Evolutionary conservation across 1,140 invertebrate species (phyloP), one percentile per base, ranked within the genome.

Genomic region (Nasonia giraulti): DNA sequence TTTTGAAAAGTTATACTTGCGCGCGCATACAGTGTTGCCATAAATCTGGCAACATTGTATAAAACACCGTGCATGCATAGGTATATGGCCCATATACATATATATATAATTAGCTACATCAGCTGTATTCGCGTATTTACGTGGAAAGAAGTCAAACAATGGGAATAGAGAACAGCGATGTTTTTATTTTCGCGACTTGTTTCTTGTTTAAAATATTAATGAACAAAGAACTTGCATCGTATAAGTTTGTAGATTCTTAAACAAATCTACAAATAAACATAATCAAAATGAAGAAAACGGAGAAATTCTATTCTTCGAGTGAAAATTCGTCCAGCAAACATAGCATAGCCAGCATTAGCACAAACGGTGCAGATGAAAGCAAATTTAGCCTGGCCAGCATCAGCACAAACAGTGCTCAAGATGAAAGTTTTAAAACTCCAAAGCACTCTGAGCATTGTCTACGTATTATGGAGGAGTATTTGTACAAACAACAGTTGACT

Each of bases 371-470:
- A 87, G 96, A 97, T 91, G 97, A 97, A 93, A 95, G 95, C n/a
- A 85, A 82, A 73, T 27, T 71, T n/a, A 82, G 80, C 44, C 27
- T 83, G 31, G 27, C 74, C 10, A 83, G 20, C 47, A 68, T 73
- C 11, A 37, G 31, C 12, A 74, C 71, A 74, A 86, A 73, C 73
- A 77, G 80, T 62, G 81, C 93, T 2, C 95, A 95, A 87, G 96
- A 97, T 91, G 97, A 97, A 93, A 95, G 95, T 89, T 97, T 97
- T 92, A 95, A 95, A 84, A 96, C 96, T 89, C 94, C 95, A 87
- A 96, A 96, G 86, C 97, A 98, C 93, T 96, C 97, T 0, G 96
- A 97, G 89, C 94, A 94, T 37, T 96, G 97, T 89, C 93, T 98
- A 69, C 95, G 95, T 85, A 95, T 96, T 89, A 97, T 98, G 95